A percentile compares a stretch with the other conserved stretches of the same genome.
phyloP scores from a whole-genome alignment of 2,113 vertebrate species.

The Tricholaema leucomelas region DNA sequence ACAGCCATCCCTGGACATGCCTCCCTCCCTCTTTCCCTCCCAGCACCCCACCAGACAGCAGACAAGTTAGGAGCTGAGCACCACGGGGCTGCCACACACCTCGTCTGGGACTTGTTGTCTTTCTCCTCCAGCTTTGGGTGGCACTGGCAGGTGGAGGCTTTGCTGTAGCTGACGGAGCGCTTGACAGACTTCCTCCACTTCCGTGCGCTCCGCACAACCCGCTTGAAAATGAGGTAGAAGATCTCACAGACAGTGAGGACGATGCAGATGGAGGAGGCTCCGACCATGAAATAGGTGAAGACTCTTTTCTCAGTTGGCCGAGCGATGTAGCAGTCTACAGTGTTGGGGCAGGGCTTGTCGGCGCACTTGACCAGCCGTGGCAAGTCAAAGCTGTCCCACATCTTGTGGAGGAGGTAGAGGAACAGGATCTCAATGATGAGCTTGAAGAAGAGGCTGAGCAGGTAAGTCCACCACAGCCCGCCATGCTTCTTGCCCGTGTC shows the following conservation, averaged over 20 bases:
- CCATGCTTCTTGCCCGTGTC: conserved; percentile 82
- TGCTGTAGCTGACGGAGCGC: conserved; percentile 61
- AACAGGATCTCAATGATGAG: conserved; percentile 77
- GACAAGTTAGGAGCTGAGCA: conserved; percentile 54
- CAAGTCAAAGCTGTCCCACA: conserved; percentile 80
- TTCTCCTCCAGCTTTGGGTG: conserved; percentile 67
- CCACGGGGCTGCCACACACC: background rate
- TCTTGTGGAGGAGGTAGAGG: conserved; percentile 79
- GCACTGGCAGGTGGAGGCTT: conserved; percentile 75
- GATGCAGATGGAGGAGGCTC: conserved; percentile 79
- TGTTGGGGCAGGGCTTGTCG: conserved; percentile 78
- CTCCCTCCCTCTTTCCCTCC: background rate
- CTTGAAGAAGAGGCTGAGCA: conserved; percentile 83
- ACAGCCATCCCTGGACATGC: background rate
- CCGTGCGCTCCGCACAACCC: conserved; percentile 15
- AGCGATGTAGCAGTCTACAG: conserved; percentile 82
- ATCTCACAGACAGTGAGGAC: conserved; percentile 81
- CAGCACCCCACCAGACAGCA: conserved; percentile 38
- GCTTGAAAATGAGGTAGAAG: conserved; percentile 81
- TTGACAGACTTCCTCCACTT: conserved; percentile 65
- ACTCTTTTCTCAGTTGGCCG: conserved; percentile 82
- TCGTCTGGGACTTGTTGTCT: conserved; percentile 25
- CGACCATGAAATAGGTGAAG: conserved; percentile 86
- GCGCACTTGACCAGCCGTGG: conserved; percentile 79
- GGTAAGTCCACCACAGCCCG: conserved; percentile 84